phyloP scores from a whole-genome alignment of 1,140 invertebrate genomes.

The Pseudomyrmex dendroicus region DNA sequence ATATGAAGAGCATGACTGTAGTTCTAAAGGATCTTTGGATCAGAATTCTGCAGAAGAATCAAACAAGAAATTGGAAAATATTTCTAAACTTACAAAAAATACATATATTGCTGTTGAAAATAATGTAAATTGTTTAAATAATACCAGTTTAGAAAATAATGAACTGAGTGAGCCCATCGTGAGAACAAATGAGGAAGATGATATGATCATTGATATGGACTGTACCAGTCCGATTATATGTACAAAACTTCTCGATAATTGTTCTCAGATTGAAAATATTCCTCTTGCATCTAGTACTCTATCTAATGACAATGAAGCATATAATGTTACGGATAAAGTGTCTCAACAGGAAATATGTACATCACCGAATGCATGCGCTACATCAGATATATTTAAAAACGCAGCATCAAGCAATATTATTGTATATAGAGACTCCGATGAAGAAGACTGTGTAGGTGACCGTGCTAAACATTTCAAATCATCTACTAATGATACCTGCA shows the following conservation, averaged over 20 bases:
- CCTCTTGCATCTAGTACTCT: too few relatives aligned
- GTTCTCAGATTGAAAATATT: not conserved
- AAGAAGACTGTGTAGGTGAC: not conserved
- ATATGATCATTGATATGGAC: not conserved
- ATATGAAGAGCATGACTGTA: conserved; percentile 77
- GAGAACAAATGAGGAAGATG: not conserved
- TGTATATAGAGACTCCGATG: conserved; percentile 15
- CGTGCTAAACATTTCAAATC: not conserved
- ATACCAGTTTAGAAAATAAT: not conserved
- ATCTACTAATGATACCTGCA: conserved; percentile 1
- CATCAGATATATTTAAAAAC: not conserved
- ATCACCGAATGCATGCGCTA: not conserved
- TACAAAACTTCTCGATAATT: not conserved
- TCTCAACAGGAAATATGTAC: too few relatives aligned
- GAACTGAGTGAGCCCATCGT: not conserved
- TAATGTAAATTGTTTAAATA: not conserved
- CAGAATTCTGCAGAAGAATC: not conserved
- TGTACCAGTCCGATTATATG: not conserved
- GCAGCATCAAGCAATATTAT: not conserved
- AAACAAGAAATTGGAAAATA: conserved; percentile 7
- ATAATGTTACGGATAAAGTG: too few relatives aligned
- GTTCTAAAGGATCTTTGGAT: conserved; percentile 47
- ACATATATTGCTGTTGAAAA: conserved; percentile 24
- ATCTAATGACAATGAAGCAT: too few relatives aligned
- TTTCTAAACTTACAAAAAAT: not conserved